Evolutionary conservation across 2,797 vertebrate species (phyloP), one percentile per base, ranked within the genome.

Genomic region (Ctenochaetus hawaiiensis): DNA sequence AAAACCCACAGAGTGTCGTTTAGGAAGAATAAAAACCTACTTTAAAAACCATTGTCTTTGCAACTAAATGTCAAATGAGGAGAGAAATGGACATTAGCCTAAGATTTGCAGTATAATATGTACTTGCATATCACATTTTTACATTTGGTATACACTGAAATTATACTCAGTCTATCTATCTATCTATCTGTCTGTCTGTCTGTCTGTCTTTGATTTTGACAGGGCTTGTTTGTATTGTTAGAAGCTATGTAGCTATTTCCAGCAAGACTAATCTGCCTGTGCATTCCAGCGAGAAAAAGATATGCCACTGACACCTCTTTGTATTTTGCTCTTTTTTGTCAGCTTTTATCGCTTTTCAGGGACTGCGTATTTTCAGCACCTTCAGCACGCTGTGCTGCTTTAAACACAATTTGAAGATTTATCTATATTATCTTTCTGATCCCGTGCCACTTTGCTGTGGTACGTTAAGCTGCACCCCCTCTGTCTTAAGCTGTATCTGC

Each of bases 161-260:
- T 26, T 26, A 26, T 2, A 26, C 26, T 26, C 37, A 7, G 37
- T 39, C 39, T 41, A 11, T 41, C 39, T 41, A 11, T 41, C 39
- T 41, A 12, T 41, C 39, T 41, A 12, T 41, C 39, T 41, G 4
- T 41, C 39, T 41, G 12, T 41, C 39, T 41, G 12, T 41, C 39
- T 41, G 12, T 41, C 8, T 51, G 62, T 16, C 58, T 84, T 67
- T 41, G 34, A 22, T 71, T 68, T 68, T 49, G 65, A 75, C 51
- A 30, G 34, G 26, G 51, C 62, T 83, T 81, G 41, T 78, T 79
- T 78, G 67, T 68, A 41, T 82, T 81, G 75, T 89, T 58, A 48
- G 53, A 75, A 81, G 49, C 56, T 34, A 12, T 30, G 26, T 51
- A 65, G 75, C 74, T 90, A 85, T 87, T 90, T 90, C 77, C 69